A percentile compares a stretch with the other conserved stretches of the same genome.
Conservation (phyloP, 2,888 invertebrate species). For the Clusia tigrina region DNA sequence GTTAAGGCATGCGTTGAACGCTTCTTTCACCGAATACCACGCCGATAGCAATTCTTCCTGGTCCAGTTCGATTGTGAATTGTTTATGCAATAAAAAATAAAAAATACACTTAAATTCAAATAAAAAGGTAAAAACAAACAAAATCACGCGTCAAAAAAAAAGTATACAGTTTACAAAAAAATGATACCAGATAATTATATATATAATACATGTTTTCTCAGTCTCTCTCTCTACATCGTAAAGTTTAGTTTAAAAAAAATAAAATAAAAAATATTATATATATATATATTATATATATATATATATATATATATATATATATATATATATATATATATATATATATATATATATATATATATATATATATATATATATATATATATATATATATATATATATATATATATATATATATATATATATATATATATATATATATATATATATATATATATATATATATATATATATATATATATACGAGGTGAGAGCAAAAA, state of each 20-base stretch:
- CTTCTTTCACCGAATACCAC: too few relatives aligned
- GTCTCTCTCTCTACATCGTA: too few relatives aligned
- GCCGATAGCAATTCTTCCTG: too few relatives aligned
- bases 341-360: background rate
- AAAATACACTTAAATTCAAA: too few relatives aligned
- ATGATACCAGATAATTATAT: background rate
- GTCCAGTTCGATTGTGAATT: too few relatives aligned
- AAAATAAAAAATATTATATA: background rate
- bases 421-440: background rate
- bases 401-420: background rate
- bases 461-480: background rate
- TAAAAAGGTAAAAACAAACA: too few relatives aligned
- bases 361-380: background rate
- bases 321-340: background rate
- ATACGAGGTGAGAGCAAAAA: too few relatives aligned
- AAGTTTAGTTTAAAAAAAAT: too few relatives aligned
- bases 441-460: background rate
- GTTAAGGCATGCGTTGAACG: too few relatives aligned
- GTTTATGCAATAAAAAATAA: too few relatives aligned
- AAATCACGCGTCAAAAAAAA: background rate
- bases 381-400: background rate
- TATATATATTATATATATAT: background rate
- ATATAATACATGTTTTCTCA: too few relatives aligned
- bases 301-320: background rate
- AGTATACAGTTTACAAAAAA: background rate